Base-by-base conservation (phyloP, 2,888 invertebrate species). In the Ormyrus rosae region DNA sequence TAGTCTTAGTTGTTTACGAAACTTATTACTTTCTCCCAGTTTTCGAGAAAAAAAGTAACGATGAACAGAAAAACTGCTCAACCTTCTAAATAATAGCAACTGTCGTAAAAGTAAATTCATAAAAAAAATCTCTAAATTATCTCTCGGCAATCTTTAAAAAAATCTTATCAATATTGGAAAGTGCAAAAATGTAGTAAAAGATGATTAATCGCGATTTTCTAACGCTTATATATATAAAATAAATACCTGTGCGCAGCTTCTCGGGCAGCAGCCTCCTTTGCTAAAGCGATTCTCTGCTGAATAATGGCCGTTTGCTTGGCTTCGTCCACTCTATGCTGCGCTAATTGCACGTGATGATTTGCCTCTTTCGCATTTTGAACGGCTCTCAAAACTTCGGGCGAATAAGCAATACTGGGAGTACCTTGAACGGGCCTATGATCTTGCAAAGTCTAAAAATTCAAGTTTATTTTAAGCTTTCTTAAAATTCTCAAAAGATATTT, bases 331-430 rank as follows among this genome's bases (percentile, higher is more conserved):
- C 94, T 94, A 69, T 94, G 94, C 86, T 95, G 95, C 0, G 95
- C 95, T 11, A 94, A 91, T 86, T 94, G 92, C 6, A 96, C 95
- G 74, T 94, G 94, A 0, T 93, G 92, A 0, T 95, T 94, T 0
- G 95, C 95, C 82, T 95, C 94, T 85, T 95, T 95, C 0, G 96
- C 96, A 0, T 94, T 94, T 4, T 95, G 94, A 71, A 96, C 93
- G 0, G 95, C 94, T 53, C 94, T 93, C 0, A 95, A 93, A 48
- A 95, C 95, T 84, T 95, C 95, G 0, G 93, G 93, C 10, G 94
- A 86, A 83, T 91, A 91, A 0, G 94, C 70, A 92, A 93, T 86
- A 83, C 89, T 87, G 11, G 90, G 85, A 51, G 90, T 88, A 45
- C 88, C 87, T 0, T 34, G 34, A 34, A 34, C 34, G 34, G 86